phyloP scores from a whole-genome alignment of 2,113 vertebrate genomes.

The Mormoops blainvillei region DNA sequence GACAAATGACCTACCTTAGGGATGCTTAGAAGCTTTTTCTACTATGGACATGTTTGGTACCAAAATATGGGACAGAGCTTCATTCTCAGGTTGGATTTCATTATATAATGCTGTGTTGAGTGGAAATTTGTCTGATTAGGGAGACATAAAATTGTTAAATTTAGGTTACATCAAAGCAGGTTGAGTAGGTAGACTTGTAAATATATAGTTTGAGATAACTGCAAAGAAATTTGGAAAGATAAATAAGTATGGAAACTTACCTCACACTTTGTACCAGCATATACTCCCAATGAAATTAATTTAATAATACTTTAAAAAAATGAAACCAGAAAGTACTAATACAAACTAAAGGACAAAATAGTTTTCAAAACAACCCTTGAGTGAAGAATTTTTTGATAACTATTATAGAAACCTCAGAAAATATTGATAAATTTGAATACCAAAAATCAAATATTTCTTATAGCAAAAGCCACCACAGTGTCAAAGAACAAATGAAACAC shows the following conservation, averaged over 20 bases:
- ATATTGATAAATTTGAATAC: background rate
- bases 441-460: background rate
- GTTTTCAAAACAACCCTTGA: background rate
- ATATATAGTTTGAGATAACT: background rate
- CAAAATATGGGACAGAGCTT: background rate
- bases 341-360: background rate
- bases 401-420: background rate
- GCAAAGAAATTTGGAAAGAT: background rate
- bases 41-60: background rate
- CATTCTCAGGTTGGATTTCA: background rate
- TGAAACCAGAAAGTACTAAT: background rate
- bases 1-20: background rate
- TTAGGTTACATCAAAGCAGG: background rate
- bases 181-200: background rate
- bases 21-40: background rate
- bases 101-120: background rate
- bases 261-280: background rate
- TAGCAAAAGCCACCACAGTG: background rate
- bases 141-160: background rate
- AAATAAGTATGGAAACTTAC: background rate
- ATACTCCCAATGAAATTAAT: background rate
- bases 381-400: background rate
- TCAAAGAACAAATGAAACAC: background rate
- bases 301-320: background rate
- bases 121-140: background rate